Evolutionary conservation across 2,113 vertebrate genomes (phyloP).

Genomic region (Hydrolagus affinis): DNA sequence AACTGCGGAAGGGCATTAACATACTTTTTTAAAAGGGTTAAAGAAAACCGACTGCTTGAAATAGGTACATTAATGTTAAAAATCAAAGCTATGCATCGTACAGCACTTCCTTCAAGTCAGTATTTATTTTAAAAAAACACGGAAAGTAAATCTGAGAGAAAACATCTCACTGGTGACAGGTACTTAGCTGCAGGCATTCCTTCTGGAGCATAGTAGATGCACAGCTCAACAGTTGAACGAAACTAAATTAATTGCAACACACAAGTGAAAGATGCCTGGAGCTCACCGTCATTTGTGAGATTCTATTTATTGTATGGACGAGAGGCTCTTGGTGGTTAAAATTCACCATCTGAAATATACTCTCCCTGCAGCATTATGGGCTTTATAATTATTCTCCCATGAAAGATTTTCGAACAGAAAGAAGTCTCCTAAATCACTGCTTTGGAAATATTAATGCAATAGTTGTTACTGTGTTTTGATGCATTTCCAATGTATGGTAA

Average conservation of each 20-base stretch:
- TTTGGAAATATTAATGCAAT: constrained; percentile 21
- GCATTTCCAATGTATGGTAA: constrained; percentile 22
- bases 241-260: background rate
- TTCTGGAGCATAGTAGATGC: constrained; percentile 21
- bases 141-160: constrained; percentile 20
- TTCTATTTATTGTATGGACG: background rate
- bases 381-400: constrained; percentile 16
- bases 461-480: constrained; percentile 22
- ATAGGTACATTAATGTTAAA: background rate
- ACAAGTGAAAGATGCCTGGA: constrained; percentile 4
- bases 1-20: background rate
- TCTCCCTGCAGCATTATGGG: constrained; percentile 26
- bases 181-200: background rate
- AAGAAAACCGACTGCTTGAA: background rate
- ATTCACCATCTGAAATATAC: background rate
- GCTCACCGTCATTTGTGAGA: constrained; percentile 19
- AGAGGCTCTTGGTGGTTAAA: constrained; percentile 21
- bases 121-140: constrained; percentile 26
- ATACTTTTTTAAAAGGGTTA: background rate
- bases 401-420: constrained; percentile 21
- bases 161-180: constrained; percentile 9
- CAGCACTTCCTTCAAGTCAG: constrained; percentile 13
- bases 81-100: constrained; percentile 11
- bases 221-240: constrained; percentile 3
- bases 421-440: background rate